Evolutionary conservation across 2,888 invertebrate species (phyloP).

Genomic region (Operophtera brumata): DNA sequence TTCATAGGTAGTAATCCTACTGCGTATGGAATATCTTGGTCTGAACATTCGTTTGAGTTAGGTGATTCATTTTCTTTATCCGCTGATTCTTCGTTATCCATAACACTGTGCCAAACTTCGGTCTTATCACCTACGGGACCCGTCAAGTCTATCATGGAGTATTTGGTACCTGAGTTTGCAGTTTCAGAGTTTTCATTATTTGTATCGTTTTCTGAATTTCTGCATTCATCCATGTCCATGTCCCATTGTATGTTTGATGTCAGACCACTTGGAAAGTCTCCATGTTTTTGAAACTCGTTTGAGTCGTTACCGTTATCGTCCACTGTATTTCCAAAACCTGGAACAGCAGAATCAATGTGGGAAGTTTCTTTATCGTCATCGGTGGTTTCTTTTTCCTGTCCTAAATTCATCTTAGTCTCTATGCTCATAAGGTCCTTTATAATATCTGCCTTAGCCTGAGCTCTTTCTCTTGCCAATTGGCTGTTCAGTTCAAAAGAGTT

Average conservation of each 20-base stretch:
- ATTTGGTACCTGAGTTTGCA: conserved; percentile 39
- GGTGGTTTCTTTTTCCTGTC: conserved; percentile 33
- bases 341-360: conserved; percentile 24
- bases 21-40: conserved; percentile 70
- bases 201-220: conserved; percentile 32
- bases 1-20: conserved; percentile 70
- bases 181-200: conserved; percentile 34
- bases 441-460: conserved; percentile 66
- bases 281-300: conserved; percentile 14
- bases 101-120: conserved; percentile 47
- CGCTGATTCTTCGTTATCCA: conserved; percentile 38
- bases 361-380: conserved; percentile 38
- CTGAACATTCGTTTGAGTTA: conserved; percentile 38
- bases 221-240: conserved; percentile 24
- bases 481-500: conserved; percentile 47
- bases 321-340: conserved; percentile 19
- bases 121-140: conserved; percentile 41
- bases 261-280: conserved; percentile 11
- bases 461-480: conserved; percentile 48
- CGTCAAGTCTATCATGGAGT: conserved; percentile 53
- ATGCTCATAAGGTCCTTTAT: conserved; percentile 74
- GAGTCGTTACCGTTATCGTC: conserved; percentile 14
- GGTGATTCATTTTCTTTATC: conserved; percentile 52
- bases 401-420: conserved; percentile 61
- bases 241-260: conserved; percentile 23